phyloP scores from a whole-genome alignment of 2,888 invertebrate species.

The Empis livida region DNA sequence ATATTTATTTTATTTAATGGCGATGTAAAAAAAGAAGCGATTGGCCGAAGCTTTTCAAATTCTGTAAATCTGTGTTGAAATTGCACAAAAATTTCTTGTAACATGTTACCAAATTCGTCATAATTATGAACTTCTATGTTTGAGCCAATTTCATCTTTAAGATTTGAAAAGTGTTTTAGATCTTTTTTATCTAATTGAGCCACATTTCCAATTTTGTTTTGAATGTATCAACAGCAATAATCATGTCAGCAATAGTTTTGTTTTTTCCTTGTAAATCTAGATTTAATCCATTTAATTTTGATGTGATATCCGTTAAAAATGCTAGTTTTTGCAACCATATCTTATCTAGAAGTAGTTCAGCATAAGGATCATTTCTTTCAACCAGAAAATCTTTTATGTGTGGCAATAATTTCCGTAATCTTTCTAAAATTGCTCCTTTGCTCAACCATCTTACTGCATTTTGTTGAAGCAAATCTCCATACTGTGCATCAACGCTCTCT shows the following conservation, averaged over 20 bases:
- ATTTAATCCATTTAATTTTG: neutral
- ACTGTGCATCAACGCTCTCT: neutral
- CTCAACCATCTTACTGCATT: neutral
- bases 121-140: no score
- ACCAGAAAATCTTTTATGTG: neutral
- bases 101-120: no score
- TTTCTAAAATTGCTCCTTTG: neutral
- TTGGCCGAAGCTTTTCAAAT: no score
- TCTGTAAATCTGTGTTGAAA: no score
- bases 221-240: neutral
- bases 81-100: no score
- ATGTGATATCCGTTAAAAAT: neutral
- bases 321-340: neutral
- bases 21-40: no score
- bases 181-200: no score
- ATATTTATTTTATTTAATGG: no score
- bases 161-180: no score
- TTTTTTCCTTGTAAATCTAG: slow-evolving; percentile 1
- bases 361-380: neutral
- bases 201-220: no score
- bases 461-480: neutral
- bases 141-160: no score
- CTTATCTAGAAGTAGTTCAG: neutral
- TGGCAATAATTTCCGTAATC: neutral
- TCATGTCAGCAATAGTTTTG: neutral